A percentile compares a stretch with the other conserved stretches of the same genome.
Evolutionary conservation across 2,888 invertebrate genomes (phyloP).

Genomic region (Aproaerema taeniolella): DNA sequence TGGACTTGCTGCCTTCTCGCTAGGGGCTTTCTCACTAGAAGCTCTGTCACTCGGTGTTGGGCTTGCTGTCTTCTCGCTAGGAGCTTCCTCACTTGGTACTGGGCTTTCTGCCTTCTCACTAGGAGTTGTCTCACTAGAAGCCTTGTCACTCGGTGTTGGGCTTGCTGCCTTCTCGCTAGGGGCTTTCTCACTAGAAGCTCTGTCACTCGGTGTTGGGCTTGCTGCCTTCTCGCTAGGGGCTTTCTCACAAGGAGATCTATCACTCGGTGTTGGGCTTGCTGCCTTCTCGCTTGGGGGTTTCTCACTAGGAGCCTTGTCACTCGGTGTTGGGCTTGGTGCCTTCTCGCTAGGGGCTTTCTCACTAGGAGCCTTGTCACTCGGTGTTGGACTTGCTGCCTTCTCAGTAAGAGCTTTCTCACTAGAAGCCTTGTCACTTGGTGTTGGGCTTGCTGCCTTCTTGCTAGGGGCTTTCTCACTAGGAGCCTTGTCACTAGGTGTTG

Average conservation of each 20-base stretch:
- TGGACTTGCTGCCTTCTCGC: constrained; percentile 5
- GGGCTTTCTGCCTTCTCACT: constrained; percentile 12
- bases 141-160: constrained; percentile 8
- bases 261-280: neutral
- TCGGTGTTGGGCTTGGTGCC: neutral
- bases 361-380: too few species aligned
- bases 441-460: too few species aligned
- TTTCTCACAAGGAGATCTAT: neutral
- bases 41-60: neutral
- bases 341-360: neutral
- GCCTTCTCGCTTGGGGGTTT: too few species aligned
- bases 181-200: constrained; percentile 12
- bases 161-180: constrained; percentile 11
- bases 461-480: too few species aligned
- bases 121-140: constrained; percentile 11
- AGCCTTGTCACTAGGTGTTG: constrained; percentile 1
- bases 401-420: too few species aligned
- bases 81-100: neutral
- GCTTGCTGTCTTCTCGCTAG: neutral
- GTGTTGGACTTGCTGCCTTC: neutral
- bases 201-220: constrained; percentile 8
- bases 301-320: constrained; percentile 6
- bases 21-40: constrained; percentile 1
- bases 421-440: too few species aligned
- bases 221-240: neutral